Conservation (phyloP, 2,888 invertebrate genomes). For the Steinernema scapterisci region DNA sequence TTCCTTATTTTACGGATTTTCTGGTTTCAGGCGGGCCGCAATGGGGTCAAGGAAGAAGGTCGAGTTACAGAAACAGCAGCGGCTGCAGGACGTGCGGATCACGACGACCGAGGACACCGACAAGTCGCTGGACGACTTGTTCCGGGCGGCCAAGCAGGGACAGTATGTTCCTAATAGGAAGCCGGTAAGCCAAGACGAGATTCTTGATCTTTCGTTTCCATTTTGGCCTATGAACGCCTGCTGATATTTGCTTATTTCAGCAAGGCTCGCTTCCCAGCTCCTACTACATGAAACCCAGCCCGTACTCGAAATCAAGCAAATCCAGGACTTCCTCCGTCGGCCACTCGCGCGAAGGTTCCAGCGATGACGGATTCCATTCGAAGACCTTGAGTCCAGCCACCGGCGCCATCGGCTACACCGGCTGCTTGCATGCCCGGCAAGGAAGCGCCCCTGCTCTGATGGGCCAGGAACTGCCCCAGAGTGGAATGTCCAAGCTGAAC, state of each 20-base stretch:
- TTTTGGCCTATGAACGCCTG: too few species aligned
- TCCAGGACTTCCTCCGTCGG: slow-evolving; percentile 46
- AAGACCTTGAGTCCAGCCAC: slow-evolving; percentile 42
- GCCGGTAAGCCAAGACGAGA: too few species aligned
- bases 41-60: slow-evolving; percentile 40
- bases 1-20: neutral
- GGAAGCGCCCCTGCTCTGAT: slow-evolving; percentile 45
- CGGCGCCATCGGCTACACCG: neutral
- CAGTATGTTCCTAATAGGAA: slow-evolving; percentile 3
- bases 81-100: slow-evolving; percentile 45
- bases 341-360: slow-evolving; percentile 48
- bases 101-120: slow-evolving; percentile 46
- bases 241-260: too few species aligned
- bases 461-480: slow-evolving; percentile 41
- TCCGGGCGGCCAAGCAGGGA: neutral
- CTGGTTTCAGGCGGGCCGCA: slow-evolving; percentile 24
- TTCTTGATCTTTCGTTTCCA: too few species aligned
- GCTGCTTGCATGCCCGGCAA: slow-evolving; percentile 32
- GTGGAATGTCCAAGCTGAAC: slow-evolving; percentile 24
- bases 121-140: slow-evolving; percentile 36
- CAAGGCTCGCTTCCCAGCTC: slow-evolving; percentile 37
- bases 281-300: slow-evolving; percentile 37
- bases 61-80: slow-evolving; percentile 39
- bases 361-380: slow-evolving; percentile 46
- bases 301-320: slow-evolving; percentile 30